Percentiles rank a stretch among this genome's conserved stretches.
Evolutionary conservation across 2,888 invertebrate species (phyloP).

Genomic region (Corythucha ciliata): DNA sequence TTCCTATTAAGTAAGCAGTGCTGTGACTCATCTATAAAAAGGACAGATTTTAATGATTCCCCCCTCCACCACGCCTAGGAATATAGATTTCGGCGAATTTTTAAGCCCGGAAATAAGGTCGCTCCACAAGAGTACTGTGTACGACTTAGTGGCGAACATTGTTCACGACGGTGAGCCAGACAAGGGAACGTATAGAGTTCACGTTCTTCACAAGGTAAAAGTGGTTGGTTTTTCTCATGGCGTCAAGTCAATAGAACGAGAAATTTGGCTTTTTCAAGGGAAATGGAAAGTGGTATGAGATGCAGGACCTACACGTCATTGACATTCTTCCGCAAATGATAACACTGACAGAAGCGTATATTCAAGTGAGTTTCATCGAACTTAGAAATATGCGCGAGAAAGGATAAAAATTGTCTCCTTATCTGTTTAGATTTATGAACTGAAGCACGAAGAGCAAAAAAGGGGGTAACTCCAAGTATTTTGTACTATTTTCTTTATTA

Average conservation of each 20-base stretch:
- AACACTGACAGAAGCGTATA: slow-evolving; percentile 95
- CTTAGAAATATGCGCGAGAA: neutral
- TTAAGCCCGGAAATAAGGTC: slow-evolving; percentile 74
- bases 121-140: slow-evolving; percentile 71
- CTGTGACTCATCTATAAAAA: neutral
- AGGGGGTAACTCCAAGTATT: too few relatives aligned
- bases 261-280: slow-evolving; percentile 42
- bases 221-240: neutral
- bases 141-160: slow-evolving; percentile 96
- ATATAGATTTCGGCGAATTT: slow-evolving; percentile 94
- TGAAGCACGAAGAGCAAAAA: neutral
- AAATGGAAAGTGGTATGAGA: slow-evolving; percentile 78
- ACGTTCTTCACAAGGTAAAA: slow-evolving; percentile 43
- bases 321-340: slow-evolving; percentile 99
- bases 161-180: slow-evolving; percentile 96
- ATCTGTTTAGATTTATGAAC: neutral
- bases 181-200: slow-evolving; percentile 53
- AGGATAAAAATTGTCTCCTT: neutral
- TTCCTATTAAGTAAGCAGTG: slow-evolving; percentile 86
- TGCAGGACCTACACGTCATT: slow-evolving; percentile 94
- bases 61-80: neutral
- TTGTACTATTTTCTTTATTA: too few relatives aligned
- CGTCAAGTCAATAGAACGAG: neutral
- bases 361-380: slow-evolving; percentile 54
- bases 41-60: neutral